Base-by-base conservation (phyloP, 2,888 invertebrate genomes). In the Colletes collaris region DNA sequence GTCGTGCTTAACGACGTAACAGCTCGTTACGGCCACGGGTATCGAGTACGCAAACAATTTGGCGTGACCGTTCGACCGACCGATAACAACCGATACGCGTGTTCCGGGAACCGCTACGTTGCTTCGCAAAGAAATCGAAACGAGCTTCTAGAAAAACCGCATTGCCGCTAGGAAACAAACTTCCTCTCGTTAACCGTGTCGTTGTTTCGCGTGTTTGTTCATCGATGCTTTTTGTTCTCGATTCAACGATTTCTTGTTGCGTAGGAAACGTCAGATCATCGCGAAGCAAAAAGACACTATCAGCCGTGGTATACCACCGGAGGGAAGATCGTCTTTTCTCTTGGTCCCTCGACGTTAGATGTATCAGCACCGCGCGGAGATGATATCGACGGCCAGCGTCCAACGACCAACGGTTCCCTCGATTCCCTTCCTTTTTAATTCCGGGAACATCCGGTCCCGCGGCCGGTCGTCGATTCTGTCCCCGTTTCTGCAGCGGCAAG, bases 11-110 rank as follows among this genome's bases (percentile, higher is more conserved):
- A 84, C 81, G 70, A 70, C 53, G 67, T 78, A 78, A 83, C 81
- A 77, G 79, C 81, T 85, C 78, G 83, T 85, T 81, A 78, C 62
- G 59, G 70, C 69, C 67, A 11, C 53, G 27, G 56, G 58, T 37
- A 71, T 68, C 71, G 60, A 55, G 40, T 60, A 53, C 79, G 35
- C 60, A 49, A 76, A 72, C 69, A 46, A 75, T 68, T 64, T 59
- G n/a, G 13, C 58, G 71, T 50, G 19, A 27, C 11, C 50, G 67
- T 66, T 59, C 27, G 13, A 13, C 37, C 27, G 19, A 46, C 64
- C 64, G 65, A 44, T 5, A 44, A 56, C 67, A 10, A 53, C 52
- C 58, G 64, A 44, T 40, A 53, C 58, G 35, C 40, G 27, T 3
- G 55, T 11, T 10, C 16, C 16, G 5, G 40, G 40, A 7, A 40